Base-by-base conservation (phyloP, 2,113 vertebrate genomes). In the Campylomormyrus numenius region DNA sequence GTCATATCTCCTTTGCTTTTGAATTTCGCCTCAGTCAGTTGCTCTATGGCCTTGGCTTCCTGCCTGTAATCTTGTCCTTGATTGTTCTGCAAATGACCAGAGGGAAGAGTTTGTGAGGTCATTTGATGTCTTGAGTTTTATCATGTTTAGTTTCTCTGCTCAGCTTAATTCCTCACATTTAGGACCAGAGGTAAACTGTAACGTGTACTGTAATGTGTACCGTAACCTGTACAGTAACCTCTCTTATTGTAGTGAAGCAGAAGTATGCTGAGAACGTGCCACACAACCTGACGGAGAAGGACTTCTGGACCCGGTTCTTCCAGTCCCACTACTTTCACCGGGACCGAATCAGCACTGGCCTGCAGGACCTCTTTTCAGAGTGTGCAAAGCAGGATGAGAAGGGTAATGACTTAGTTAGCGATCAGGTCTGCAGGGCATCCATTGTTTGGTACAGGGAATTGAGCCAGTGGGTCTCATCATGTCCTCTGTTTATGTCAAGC, bases 301-400 rank as follows among this genome's bases (percentile, higher is more conserved):
- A 99, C 93, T 99, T 99, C 95, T 99, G 98, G 98, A 99, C 98
- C 1, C 96, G 97, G 48, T 99, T 99, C 94, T 99, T 99, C 93
- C 98, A 99, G 95, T 99, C 98, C 88, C 98, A 99, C 95, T 99
- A 99, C 94, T 99, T 99, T 93, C 98, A 99, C 94, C 96, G 98
- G 94, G 98, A 99, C 93, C 97, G 98, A 83, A 96, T 99, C 91
- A 99, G 97, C 93, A 97, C 98, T 89, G 97, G 98, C 77, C 96
- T 97, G 45, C 98, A 99, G 94, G 98, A 99, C 92, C 97, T 99
- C 88, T 99, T 99, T 95, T 97, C 98, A 0, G 98, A 99, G 94
- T 99, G 98, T 96, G 98, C 98, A 95, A 99, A 98, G 95, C 96
- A 99, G 93, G 98, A 99, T 93, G 98, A 99, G 92, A 98, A 97